Base-by-base conservation (phyloP, 1,140 invertebrate genomes). In the Brachionus rotundiformis region DNA sequence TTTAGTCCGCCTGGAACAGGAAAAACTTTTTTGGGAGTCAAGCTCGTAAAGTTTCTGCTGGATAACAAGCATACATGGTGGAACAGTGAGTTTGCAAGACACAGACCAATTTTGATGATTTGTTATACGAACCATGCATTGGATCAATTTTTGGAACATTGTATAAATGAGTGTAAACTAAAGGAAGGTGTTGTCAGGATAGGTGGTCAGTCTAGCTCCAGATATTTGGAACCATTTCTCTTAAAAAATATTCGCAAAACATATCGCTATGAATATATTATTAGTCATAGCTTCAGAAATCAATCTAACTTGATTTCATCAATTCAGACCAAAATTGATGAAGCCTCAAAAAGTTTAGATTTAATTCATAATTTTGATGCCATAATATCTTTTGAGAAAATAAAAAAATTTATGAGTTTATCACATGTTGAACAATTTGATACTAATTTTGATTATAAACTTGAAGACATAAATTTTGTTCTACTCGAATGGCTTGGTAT, bases 51-150 rank as follows among this genome's bases (percentile, higher is more conserved):
- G 82, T 89, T 89, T 2, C 84, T 93, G 7, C 33, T 86, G 16
- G 10, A 73, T 10, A 84, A 85, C 82, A 61, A 65, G 23, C 31
- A 82, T 3, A 36, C 84, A 5, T 87, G 86, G 86, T 59, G 47
- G 76, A 23, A 68, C 1, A 29, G 39, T 59, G 65, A 19, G 25
- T 41, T 16, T 76, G 76, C 23, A 25, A 49, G 16, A 77, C 31
- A 54, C 47, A 73, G 36, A 25, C 91, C 92, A 6, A 91, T 94
- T 77, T 85, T 94, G 2, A 88, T 94, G 4, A 90, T 94, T 27
- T 93, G 92, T 84, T 93, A 91, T 82, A 93, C 92, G 0, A 94
- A 94, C 85, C 92, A 94, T 86, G 93, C 93, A 1, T 85, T 94
- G 4, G 93, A 94, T 88, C 92, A 94, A 29, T 81, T 81, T 81